phyloP scores from a whole-genome alignment of 2,113 vertebrate genomes.

The Paradisaea rubra region DNA sequence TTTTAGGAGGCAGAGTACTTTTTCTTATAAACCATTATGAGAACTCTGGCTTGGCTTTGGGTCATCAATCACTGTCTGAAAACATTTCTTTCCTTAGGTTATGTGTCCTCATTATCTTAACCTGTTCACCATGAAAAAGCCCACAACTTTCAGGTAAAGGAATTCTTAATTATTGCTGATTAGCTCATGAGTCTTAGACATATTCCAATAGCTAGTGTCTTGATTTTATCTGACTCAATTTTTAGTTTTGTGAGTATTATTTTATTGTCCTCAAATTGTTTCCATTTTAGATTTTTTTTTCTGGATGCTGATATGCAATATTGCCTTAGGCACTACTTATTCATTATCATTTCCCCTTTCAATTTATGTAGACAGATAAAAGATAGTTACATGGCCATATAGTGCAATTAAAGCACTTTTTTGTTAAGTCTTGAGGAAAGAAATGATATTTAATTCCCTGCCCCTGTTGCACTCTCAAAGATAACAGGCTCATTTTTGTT shows the following conservation, averaged over 20 bases:
- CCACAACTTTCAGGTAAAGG: background rate
- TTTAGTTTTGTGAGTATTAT: background rate
- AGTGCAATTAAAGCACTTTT: background rate
- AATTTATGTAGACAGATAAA: background rate
- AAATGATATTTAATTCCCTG: background rate
- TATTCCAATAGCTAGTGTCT: background rate
- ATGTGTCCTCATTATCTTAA: background rate
- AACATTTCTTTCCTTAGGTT: background rate
- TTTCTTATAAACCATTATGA: background rate
- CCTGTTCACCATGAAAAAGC: background rate
- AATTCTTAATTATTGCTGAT: background rate
- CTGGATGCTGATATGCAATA: background rate
- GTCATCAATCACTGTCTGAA: background rate
- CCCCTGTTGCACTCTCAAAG: rapidly evolving
- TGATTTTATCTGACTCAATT: background rate
- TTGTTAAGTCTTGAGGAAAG: background rate
- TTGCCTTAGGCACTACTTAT: background rate
- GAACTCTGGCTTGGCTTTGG: background rate
- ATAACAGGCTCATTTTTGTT: background rate
- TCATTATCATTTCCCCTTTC: background rate
- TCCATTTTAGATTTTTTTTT: background rate
- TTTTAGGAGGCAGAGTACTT: background rate
- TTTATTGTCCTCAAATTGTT: background rate
- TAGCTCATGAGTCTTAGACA: background rate
- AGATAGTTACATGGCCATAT: background rate